Base-by-base conservation (phyloP, 1,140 invertebrate species). In the Temnothorax nylanderi region DNA sequence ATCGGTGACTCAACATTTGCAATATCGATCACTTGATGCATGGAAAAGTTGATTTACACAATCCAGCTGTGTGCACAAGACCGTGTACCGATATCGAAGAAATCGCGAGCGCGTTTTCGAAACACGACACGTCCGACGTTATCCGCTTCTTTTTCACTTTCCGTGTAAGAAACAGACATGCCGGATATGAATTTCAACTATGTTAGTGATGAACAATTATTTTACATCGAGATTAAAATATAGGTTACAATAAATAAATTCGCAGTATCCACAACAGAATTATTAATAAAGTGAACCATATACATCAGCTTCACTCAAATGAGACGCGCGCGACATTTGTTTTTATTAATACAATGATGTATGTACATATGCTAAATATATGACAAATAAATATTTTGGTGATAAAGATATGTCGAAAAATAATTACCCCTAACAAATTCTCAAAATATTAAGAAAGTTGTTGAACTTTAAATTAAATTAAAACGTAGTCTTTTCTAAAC, bases 201-300 rank as follows among this genome's bases (percentile, higher is more conserved):
- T n/a, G 41, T 77, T 64, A 64, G 44, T 32, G 41, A 4, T 21
- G 26, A 49, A 78, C 58, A 49, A 78, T 62, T 44, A 7, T 64
- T 62, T 62, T 64, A 49, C 26, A 77, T 64, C 16, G 26, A 78
- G 41, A 78, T 64, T 64, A 64, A 78, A 64, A 78, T 49, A 64
- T 26, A 8, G 8, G 21, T 1, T 78, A 10, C 16, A 21, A 58
- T 21, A 21, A 75, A 58, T 56, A 41, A 56, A 56, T 56, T 16
- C n/a, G 34, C n/a, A 37, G 3, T 21, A 21, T 41, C 18, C 4
- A 32, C 56, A 60, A 56, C 37, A 54, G 11, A 18, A 44, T 76
- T 16, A 60, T 76, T 76, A 76, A 76, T 76, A 60, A 60, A 60
- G 37, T 7, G n/a, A 26, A 54, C 3, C 21, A 32, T 1, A 13